Evolutionary conservation across 2,888 invertebrate species (phyloP).

Genomic region (Parnassius apollo): DNA sequence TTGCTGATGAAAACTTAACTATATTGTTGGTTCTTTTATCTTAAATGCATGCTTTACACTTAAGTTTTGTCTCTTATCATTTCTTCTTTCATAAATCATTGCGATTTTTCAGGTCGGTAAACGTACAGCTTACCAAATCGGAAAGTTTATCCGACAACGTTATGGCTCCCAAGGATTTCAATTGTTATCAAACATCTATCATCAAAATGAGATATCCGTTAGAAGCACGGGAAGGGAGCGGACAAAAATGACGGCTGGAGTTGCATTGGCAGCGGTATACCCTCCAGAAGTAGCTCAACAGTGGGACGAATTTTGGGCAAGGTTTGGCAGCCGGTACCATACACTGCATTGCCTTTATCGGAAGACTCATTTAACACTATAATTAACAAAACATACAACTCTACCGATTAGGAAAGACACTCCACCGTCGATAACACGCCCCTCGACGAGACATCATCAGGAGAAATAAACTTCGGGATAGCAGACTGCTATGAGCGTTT

Average conservation of each 20-base stretch:
- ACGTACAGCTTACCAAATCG: constrained; percentile 58
- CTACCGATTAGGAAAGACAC: too few species aligned
- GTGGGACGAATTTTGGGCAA: constrained; percentile 65
- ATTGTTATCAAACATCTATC: constrained; percentile 58
- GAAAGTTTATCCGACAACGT: constrained; percentile 57
- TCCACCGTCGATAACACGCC: too few species aligned
- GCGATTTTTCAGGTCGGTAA: constrained; percentile 53
- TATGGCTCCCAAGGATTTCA: constrained; percentile 53
- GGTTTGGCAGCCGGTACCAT: constrained; percentile 71
- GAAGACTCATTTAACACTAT: constrained; percentile 42
- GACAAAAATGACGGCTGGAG: constrained; percentile 66
- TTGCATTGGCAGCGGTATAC: constrained; percentile 66
- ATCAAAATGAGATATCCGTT: constrained; percentile 54
- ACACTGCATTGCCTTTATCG: constrained; percentile 54
- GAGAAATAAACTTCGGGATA: too few species aligned
- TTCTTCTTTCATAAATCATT: background rate
- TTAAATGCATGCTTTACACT: too few species aligned
- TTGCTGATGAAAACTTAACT: too few species aligned
- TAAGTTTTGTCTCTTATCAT: too few species aligned
- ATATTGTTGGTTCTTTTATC: too few species aligned
- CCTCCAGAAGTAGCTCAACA: constrained; percentile 66
- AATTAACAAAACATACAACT: too few species aligned
- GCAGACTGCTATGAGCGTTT: too few species aligned
- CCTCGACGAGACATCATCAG: too few species aligned
- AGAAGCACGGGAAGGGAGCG: constrained; percentile 70